Conservation (phyloP, 2,888 invertebrate genomes). For the Trichopria drosophilae region DNA sequence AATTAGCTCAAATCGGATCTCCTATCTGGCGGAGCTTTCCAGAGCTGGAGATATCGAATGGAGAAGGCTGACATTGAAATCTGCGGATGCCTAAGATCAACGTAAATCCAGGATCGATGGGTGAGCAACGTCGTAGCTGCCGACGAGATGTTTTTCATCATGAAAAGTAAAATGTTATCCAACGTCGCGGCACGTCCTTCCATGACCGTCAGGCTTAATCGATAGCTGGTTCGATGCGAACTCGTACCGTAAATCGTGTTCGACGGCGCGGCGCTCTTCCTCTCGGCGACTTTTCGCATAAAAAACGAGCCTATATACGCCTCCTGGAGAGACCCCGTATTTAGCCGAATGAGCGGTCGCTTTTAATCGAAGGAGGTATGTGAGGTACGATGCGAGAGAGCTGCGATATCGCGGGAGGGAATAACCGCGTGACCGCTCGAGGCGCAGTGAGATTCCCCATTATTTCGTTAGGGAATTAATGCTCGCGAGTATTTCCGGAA, state of each 20-base stretch:
- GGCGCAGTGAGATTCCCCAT: no score
- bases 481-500: no score
- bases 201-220: slow-evolving; percentile 27
- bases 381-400: no score
- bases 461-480: no score
- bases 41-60: neutral
- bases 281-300: no score
- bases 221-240: slow-evolving; percentile 23
- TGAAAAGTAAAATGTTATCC: slow-evolving; percentile 17
- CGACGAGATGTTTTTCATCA: slow-evolving; percentile 23
- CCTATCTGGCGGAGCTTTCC: neutral
- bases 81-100: neutral
- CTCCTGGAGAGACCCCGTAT: no score
- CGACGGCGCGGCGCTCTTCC: slow-evolving; percentile 6
- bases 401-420: no score
- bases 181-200: slow-evolving; percentile 26
- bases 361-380: no score
- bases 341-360: no score
- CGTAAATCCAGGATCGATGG: neutral
- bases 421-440: no score
- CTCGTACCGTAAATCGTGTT: no score
- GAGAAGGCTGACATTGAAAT: slow-evolving; percentile 17
- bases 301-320: no score
- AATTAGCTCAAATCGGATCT: slow-evolving; percentile 26
- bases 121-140: neutral